Conservation (phyloP, 23 tunicate species). For the Clavelina lepadiformis region DNA sequence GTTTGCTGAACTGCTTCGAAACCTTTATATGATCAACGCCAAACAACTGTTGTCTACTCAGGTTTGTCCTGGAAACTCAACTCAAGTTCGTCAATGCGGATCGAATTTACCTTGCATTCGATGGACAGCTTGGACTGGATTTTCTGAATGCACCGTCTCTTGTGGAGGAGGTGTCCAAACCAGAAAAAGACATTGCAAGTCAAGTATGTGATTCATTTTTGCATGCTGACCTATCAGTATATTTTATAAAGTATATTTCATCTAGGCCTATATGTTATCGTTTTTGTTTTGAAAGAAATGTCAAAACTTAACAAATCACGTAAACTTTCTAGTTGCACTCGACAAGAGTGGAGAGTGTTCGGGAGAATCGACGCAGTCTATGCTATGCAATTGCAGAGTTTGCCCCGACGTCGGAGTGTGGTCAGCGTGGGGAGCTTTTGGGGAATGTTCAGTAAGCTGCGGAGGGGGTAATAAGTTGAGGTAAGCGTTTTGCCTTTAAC, state of each 20-base stretch:
- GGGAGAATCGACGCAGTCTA: slow-evolving; percentile 19
- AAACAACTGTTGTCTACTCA: neutral
- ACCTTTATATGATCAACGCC: too few species aligned
- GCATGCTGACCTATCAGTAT: too few species aligned
- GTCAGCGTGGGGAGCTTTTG: slow-evolving; percentile 60
- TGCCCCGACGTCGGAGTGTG: slow-evolving; percentile 63
- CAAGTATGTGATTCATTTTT: slow-evolving; percentile 11
- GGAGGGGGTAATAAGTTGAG: slow-evolving; percentile 31
- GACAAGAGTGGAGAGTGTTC: slow-evolving; percentile 23
- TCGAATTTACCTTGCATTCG: slow-evolving; percentile 21
- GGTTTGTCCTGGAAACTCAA: slow-evolving; percentile 19
- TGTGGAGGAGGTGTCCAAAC: slow-evolving; percentile 35
- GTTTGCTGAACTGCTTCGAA: too few species aligned
- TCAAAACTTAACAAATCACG: too few species aligned
- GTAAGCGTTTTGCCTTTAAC: neutral
- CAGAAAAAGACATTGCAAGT: slow-evolving; percentile 21
- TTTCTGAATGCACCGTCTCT: slow-evolving; percentile 37
- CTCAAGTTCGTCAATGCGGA: slow-evolving; percentile 20
- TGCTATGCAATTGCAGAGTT: slow-evolving; percentile 25
- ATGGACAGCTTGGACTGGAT: slow-evolving; percentile 39
- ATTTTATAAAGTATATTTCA: too few species aligned
- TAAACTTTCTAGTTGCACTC: neutral
- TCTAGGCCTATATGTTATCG: too few species aligned
- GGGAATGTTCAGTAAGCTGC: slow-evolving; percentile 44
- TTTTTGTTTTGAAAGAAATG: too few species aligned